phyloP scores from a whole-genome alignment of 2,113 vertebrate species.

The Muntiacus reevesi region DNA sequence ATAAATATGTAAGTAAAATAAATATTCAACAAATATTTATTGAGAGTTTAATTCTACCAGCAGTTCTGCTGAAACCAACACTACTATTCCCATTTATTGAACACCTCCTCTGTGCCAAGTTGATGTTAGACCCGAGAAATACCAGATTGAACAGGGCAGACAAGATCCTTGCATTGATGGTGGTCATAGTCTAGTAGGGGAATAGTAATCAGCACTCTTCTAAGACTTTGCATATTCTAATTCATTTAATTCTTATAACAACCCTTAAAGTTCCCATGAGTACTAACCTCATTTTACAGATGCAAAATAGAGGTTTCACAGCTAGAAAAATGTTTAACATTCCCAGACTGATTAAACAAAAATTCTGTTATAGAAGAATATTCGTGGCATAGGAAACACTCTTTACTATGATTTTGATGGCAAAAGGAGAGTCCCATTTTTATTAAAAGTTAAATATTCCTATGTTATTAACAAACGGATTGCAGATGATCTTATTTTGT shows the following conservation, averaged over 20 bases:
- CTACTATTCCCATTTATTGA: not conserved
- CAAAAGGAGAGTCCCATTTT: not conserved
- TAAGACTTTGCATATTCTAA: not conserved
- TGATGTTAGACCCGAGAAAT: not conserved
- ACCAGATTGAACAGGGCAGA: not conserved
- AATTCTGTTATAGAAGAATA: not conserved
- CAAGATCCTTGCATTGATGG: not conserved
- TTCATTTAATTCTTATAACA: not conserved
- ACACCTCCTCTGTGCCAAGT: not conserved
- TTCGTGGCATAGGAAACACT: not conserved
- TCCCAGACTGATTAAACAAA: not conserved
- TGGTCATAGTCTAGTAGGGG: not conserved
- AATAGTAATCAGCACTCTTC: not conserved
- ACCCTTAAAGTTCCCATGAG: not conserved
- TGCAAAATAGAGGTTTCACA: not conserved
- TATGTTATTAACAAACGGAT: not conserved
- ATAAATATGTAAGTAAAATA: not conserved
- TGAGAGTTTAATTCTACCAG: not conserved
- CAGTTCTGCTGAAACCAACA: not conserved
- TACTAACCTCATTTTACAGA: not conserved
- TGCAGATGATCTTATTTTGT: not conserved
- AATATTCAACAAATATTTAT: not conserved
- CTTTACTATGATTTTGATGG: not conserved
- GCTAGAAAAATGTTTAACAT: not conserved
- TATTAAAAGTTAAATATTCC: not conserved